Conservation (phyloP, 2,113 vertebrate species). For the Trichechus manatus region DNA sequence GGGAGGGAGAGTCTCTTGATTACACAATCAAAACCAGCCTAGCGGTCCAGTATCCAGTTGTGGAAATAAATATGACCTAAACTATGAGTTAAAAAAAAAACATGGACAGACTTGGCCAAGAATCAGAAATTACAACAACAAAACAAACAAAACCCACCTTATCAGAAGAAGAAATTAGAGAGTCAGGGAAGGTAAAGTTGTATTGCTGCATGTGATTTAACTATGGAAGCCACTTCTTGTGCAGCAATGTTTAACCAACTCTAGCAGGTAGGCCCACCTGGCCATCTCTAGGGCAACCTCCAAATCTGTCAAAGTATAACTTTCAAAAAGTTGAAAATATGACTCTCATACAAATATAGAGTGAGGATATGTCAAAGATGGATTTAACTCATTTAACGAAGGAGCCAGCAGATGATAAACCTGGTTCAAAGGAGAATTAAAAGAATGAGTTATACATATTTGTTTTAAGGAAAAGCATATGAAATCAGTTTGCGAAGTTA, state of each 20-base stretch:
- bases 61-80: neutral
- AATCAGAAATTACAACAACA: neutral
- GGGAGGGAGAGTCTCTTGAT: neutral
- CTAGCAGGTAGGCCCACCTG: neutral
- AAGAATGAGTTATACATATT: neutral
- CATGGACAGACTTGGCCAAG: neutral
- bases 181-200: neutral
- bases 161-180: neutral
- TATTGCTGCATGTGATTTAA: neutral
- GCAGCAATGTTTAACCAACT: neutral
- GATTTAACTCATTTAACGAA: slow-evolving; percentile 4
- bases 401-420: neutral
- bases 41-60: neutral
- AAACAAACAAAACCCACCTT: neutral
- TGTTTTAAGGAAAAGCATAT: neutral
- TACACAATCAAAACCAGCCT: neutral
- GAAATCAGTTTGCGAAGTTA: neutral
- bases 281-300: neutral
- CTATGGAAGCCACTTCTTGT: neutral
- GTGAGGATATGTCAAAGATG: neutral
- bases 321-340: neutral
- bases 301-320: neutral
- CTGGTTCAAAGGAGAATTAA: neutral
- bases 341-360: neutral
- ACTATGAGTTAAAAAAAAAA: neutral